phyloP scores from a whole-genome alignment of 2,888 invertebrate species.

The Ganaspis brasiliensis region DNA sequence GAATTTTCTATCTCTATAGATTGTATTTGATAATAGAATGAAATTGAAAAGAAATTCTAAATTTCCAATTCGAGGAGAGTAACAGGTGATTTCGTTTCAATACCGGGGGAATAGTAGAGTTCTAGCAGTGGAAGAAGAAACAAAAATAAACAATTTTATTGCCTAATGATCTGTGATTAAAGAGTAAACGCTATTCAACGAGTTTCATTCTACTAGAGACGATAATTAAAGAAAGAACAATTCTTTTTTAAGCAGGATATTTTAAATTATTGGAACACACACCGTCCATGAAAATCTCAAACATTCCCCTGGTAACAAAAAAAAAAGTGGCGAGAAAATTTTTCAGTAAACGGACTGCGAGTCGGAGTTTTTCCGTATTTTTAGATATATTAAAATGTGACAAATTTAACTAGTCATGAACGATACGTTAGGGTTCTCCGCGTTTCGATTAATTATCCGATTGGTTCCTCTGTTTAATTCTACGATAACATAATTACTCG shows the following conservation, averaged over 20 bases:
- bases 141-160: slow-evolving; percentile 36
- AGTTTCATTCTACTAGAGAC: slow-evolving; percentile 26
- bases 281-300: slow-evolving; percentile 52
- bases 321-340: slow-evolving; percentile 43
- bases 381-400: slow-evolving; percentile 48
- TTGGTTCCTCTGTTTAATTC: slow-evolving; percentile 59
- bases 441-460: slow-evolving; percentile 63
- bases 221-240: slow-evolving; percentile 21
- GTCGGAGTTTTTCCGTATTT: slow-evolving; percentile 44
- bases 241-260: slow-evolving; percentile 34
- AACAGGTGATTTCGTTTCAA: slow-evolving; percentile 31
- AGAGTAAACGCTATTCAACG: slow-evolving; percentile 39
- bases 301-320: slow-evolving; percentile 59
- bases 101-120: slow-evolving; percentile 38
- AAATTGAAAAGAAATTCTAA: slow-evolving; percentile 43
- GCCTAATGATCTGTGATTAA: slow-evolving; percentile 41
- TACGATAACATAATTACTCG: slow-evolving; percentile 67
- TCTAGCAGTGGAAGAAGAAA: slow-evolving; percentile 25
- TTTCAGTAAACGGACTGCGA: slow-evolving; percentile 36
- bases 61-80: slow-evolving; percentile 42
- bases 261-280: slow-evolving; percentile 27
- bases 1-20: slow-evolving; percentile 33
- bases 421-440: slow-evolving; percentile 69
- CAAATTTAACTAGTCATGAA: slow-evolving; percentile 76
- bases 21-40: slow-evolving; percentile 17